phyloP scores from a whole-genome alignment of 2,888 invertebrate species.

The Cryptus armator region DNA sequence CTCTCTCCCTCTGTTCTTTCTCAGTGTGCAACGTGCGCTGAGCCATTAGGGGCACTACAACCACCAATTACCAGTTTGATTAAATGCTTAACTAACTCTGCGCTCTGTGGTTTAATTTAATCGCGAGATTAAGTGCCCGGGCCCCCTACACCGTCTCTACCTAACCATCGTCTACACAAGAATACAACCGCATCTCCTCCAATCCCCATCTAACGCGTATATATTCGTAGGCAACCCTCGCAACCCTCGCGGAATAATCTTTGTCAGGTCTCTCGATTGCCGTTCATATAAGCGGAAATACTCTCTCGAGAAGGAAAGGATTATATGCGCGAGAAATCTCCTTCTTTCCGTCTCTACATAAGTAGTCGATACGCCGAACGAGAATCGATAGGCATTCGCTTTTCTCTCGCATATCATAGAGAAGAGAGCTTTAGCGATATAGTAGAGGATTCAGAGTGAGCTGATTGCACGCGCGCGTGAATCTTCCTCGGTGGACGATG shows the following conservation, averaged over 20 bases:
- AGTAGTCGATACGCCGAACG: conserved; percentile 4
- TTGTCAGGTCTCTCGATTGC: conserved; percentile 74
- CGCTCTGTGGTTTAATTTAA: conserved; percentile 84
- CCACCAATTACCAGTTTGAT: conserved; percentile 84
- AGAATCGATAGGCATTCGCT: neutral
- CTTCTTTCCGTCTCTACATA: neutral
- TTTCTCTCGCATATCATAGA: neutral
- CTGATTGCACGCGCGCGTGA: conserved; percentile 79
- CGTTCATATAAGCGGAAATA: conserved; percentile 63
- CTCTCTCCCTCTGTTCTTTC: conserved; percentile 25
- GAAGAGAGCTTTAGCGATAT: neutral
- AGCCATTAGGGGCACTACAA: conserved; percentile 82
- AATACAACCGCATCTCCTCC: neutral
- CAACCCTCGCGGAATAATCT: conserved; percentile 75
- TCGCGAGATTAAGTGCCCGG: conserved; percentile 83
- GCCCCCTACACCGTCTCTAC: conserved; percentile 65
- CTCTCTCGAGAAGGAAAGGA: conserved; percentile 3
- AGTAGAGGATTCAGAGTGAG: conserved; percentile 66
- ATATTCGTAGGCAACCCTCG: neutral
- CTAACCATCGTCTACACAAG: conserved; percentile 68
- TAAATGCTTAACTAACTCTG: conserved; percentile 84
- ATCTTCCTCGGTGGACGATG: conserved; percentile 76
- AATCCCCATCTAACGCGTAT: neutral
- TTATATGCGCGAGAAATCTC: neutral
- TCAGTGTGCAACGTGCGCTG: conserved; percentile 69